Base-by-base conservation (phyloP, 1,140 invertebrate species). In the Leptinotarsa defecta region DNA sequence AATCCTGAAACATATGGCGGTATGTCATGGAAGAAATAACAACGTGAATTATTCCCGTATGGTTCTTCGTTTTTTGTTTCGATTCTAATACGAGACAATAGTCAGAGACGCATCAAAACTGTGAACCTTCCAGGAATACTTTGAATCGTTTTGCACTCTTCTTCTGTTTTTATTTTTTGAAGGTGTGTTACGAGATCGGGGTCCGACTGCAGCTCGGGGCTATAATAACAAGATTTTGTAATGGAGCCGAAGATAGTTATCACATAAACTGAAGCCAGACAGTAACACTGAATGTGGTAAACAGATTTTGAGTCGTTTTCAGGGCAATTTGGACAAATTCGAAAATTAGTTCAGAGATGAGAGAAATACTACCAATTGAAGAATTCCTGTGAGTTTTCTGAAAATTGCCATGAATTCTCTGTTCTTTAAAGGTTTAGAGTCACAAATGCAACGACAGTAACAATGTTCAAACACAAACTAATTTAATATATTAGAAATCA, bases 221-320 rank as follows among this genome's bases (percentile, higher is more conserved):
- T n/a, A 67, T 67, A 67, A 67, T 67, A 67, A 67, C 64, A 67
- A 67, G 64, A 67, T 67, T 67, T 67, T 67, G 20, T 67, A 67
- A 67, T 24, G 64, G 24, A 67, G 64, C 64, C 64, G 64, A 57
- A 57, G 52, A 67, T 67, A 24, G n/a, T 15, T 67, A 67, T 67
- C 64, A 24, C n/a, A 67, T 24, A 67, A 57, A 15, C 52, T 57
- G 52, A n/a, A 57, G 52, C 52, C 52, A 57, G 52, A 57, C 52
- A n/a, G 52, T 17, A 57, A 57, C n/a, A 57, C n/a, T 57, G 13
- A 57, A 57, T 57, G n/a, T 57, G 13, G 52, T 57, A 5, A 19
- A 57, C 15, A 57, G 52, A 57, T 57, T 57, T 57, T 19, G n/a
- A 15, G 4, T 3, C 52, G 15, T 13, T 57, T 57, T 17, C 52